Percentiles rank a stretch among this genome's conserved stretches.
phyloP scores from a whole-genome alignment of 2,888 invertebrate species.

The Eupithecia pulchellata region DNA sequence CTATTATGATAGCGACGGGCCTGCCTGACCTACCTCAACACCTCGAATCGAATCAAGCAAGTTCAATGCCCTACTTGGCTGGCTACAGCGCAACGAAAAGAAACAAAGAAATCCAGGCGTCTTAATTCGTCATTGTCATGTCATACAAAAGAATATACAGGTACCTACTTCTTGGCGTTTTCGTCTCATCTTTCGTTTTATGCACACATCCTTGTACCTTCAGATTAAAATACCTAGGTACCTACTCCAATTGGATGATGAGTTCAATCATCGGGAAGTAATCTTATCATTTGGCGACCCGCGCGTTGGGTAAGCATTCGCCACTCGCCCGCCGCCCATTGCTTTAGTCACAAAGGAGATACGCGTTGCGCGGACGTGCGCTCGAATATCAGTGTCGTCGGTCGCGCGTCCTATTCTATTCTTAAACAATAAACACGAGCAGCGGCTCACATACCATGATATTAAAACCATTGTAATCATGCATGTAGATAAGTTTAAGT shows the following conservation, averaged over 20 bases:
- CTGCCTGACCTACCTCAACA: neutral
- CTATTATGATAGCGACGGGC: neutral
- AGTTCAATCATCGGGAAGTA: conserved; percentile 14
- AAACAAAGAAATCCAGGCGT: neutral
- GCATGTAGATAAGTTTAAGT: neutral
- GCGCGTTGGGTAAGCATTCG: conserved; percentile 9
- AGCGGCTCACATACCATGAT: neutral
- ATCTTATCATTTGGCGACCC: conserved; percentile 24
- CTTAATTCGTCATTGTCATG: neutral
- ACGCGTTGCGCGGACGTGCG: neutral
- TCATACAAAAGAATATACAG: neutral
- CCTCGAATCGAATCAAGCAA: neutral
- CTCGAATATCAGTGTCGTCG: neutral
- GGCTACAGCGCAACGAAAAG: neutral
- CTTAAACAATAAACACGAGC: neutral
- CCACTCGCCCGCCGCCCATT: neutral
- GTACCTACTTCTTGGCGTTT: neutral
- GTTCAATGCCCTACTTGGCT: neutral
- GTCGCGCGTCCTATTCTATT: neutral
- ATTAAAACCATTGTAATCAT: conserved; percentile 4
- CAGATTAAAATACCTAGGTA: neutral
- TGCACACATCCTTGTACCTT: neutral
- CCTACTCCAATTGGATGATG: conserved; percentile 35
- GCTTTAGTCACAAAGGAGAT: conserved; percentile 8
- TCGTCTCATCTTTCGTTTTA: neutral